phyloP scores from a whole-genome alignment of 1,140 invertebrate genomes.

The Anoplolepis gracilipes region DNA sequence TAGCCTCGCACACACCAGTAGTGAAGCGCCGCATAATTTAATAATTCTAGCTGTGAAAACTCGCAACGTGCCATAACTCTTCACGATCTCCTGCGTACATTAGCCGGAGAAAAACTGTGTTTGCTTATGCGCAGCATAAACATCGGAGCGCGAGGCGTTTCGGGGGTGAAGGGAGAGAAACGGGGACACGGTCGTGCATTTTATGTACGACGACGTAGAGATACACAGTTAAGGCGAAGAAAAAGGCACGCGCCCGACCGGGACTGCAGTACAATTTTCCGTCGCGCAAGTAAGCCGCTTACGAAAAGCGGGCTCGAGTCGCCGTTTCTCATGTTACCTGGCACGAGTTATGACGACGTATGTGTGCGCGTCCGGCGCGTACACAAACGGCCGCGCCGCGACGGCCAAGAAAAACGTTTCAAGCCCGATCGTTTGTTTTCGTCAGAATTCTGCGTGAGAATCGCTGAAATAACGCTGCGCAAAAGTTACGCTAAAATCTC shows the following conservation, averaged over 20 bases:
- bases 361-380: conserved; percentile 64
- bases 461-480: conserved; percentile 34
- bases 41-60: conserved; percentile 42
- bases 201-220: conserved; percentile 60
- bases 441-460: conserved; percentile 51
- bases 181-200: conserved; percentile 28
- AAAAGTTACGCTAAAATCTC: conserved; percentile 1
- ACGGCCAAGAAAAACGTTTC: conserved; percentile 65
- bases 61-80: conserved; percentile 53
- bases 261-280: conserved; percentile 76
- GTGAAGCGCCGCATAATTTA: conserved; percentile 47
- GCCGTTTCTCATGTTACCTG: conserved; percentile 78
- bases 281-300: conserved; percentile 80
- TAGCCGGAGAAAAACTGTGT: conserved; percentile 65
- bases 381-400: conserved; percentile 36
- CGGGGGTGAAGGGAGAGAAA: conserved; percentile 1
- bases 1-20: not conserved
- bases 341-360: conserved; percentile 76
- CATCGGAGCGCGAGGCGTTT: conserved; percentile 28
- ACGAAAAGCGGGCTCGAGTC: conserved; percentile 75
- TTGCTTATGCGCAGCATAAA: conserved; percentile 57
- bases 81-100: conserved; percentile 52
- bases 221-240: conserved; percentile 65
- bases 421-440: conserved; percentile 72
- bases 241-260: conserved; percentile 60